Percentiles rank a stretch among this genome's conserved stretches.
Evolutionary conservation across 53 echinoderm and acorn worm genomes (phyloP).

Genomic region (Hippasteria phrygiana): DNA sequence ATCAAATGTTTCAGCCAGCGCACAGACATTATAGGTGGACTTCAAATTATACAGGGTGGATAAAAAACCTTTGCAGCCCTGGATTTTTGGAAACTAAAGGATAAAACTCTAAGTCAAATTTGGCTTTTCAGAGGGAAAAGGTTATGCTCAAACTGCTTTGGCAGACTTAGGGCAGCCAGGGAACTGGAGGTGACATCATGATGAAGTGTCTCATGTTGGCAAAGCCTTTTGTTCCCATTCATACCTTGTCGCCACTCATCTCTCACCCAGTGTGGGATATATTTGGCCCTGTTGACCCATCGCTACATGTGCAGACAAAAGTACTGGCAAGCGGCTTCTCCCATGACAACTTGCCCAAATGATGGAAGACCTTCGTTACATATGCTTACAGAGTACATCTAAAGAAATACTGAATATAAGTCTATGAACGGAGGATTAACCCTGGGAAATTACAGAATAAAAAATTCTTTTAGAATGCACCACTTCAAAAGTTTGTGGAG

Average conservation of each 20-base stretch:
- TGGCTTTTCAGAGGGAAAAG: not conserved
- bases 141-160: not conserved
- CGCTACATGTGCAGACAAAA: not conserved
- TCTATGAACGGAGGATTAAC: not conserved
- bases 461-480: not conserved
- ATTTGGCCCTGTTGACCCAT: slow-evolving; percentile 23
- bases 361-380: slow-evolving; percentile 6
- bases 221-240: slow-evolving; percentile 21
- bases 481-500: too few species aligned
- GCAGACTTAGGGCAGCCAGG: not conserved
- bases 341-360: slow-evolving; percentile 14
- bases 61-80: too few species aligned
- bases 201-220: slow-evolving; percentile 15
- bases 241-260: slow-evolving; percentile 24
- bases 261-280: slow-evolving; percentile 49
- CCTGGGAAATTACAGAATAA: not conserved
- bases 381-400: not conserved
- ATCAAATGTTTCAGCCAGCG: too few species aligned
- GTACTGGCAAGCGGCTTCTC: not conserved
- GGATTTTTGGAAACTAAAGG: too few species aligned
- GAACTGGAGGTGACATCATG: slow-evolving; percentile 24
- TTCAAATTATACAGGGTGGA: too few species aligned
- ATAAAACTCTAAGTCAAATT: too few species aligned
- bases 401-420: not conserved
- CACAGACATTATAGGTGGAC: too few species aligned